These are phyloP conservation scores for Hydrochoerus hydrochaeris DNA, from an alignment of 2,113 vertebrate species.

Conservation along the genomic window DNA sequence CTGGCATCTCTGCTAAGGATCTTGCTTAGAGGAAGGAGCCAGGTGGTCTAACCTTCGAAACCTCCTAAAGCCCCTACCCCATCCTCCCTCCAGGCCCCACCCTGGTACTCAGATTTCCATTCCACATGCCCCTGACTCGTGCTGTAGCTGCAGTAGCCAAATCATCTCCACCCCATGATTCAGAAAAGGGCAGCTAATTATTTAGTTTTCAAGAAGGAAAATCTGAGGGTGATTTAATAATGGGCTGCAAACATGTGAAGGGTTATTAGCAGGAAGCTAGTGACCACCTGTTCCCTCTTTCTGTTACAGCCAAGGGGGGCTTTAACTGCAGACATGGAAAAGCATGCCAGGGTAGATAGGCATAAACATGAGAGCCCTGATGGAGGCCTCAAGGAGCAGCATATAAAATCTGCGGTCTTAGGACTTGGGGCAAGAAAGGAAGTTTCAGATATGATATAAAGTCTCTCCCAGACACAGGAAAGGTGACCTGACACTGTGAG, in stretches of 20 bases:
- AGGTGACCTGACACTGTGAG: background rate
- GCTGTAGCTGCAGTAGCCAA: constrained; percentile 13
- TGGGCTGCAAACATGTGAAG: constrained; percentile 52
- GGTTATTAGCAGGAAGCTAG: constrained; percentile 52
- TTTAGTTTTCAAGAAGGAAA: constrained; percentile 66
- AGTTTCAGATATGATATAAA: background rate
- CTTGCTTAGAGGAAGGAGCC: background rate
- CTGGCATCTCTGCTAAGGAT: background rate
- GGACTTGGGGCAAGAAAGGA: background rate
- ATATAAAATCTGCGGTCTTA: background rate
- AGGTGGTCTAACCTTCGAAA: background rate
- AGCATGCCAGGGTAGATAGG: too few species aligned
- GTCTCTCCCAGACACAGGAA: background rate
- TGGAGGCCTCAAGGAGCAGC: background rate
- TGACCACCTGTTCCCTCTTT: constrained; percentile 66
- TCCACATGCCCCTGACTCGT: background rate
- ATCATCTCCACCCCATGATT: constrained; percentile 48
- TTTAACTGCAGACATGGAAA: constrained; percentile 7
- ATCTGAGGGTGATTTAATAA: constrained; percentile 73
- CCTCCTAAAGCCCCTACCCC: background rate
- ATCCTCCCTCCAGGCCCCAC: background rate
- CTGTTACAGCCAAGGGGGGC: background rate
- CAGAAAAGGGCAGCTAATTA: constrained; percentile 71
- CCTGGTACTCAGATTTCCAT: background rate
- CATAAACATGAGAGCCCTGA: background rate